These are phyloP conservation scores for Percopsis transmontana DNA, from an alignment of 2,113 vertebrate species.

Conservation along the genomic window DNA sequence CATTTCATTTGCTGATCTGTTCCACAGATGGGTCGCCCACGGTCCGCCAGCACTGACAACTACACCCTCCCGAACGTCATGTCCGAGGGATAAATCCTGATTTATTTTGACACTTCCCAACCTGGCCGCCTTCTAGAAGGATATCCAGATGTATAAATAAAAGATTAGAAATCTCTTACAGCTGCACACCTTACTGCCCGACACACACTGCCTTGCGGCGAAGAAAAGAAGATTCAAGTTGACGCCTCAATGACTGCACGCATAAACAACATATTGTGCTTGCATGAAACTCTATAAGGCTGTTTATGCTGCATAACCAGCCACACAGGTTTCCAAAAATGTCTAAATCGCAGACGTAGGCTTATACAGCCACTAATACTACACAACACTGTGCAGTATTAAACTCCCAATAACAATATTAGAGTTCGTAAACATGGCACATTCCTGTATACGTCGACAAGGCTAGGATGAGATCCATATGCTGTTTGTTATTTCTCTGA, in stretches of 20 bases:
- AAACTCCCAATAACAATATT: constrained; percentile 36
- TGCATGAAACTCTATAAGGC: constrained; percentile 15
- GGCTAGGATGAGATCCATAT: background rate
- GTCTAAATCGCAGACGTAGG: background rate
- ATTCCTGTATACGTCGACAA: constrained; percentile 4
- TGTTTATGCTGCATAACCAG: constrained; percentile 39
- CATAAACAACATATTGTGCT: constrained; percentile 23
- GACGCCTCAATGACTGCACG: constrained; percentile 17
- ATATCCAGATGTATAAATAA: constrained; percentile 40
- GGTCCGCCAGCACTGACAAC: background rate
- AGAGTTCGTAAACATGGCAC: constrained; percentile 37
- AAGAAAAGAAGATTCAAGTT: constrained; percentile 27
- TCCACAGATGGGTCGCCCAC: constrained; percentile 51
- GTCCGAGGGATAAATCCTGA: constrained; percentile 47
- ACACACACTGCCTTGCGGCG: constrained; percentile 33
- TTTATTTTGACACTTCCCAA: constrained; percentile 46
- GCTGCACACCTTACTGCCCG: constrained; percentile 58
- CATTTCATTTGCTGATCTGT: constrained; percentile 34
- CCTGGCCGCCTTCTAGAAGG: constrained; percentile 27
- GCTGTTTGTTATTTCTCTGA: background rate
- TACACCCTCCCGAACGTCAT: constrained; percentile 30
- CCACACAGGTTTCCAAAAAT: constrained; percentile 1
- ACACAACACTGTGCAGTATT: constrained; percentile 5
- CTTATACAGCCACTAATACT: constrained; percentile 22
- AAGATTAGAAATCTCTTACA: constrained; percentile 34